Evolutionary conservation across 2,797 vertebrate genomes (phyloP), one percentile per base, ranked within the genome.

Genomic region (Sebastes iracundus): DNA sequence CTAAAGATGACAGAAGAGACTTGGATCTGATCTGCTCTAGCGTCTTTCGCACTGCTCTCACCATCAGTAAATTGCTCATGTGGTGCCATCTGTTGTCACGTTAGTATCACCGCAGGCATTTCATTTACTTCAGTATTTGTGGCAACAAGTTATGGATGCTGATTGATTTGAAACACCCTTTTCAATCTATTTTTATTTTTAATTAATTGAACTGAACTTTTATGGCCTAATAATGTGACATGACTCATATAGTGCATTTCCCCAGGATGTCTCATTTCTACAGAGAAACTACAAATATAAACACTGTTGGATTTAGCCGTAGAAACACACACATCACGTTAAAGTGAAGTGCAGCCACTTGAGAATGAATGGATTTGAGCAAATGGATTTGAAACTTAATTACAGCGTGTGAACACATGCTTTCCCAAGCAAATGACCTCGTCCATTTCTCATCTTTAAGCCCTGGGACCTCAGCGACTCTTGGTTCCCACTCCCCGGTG

Each of bases 31-130:
- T 74, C 20, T 60, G 35, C 69, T 67, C n/a, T 7, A 63, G 20
- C 7, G 2, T 68, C 4, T 23, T 38, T 10, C 5, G 32, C 30
- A n/a, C 32, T 23, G 35, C 13, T 46, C 33, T 61, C 60, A 22
- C n/a, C 20, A 12, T 11, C 28, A 68, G 27, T 35, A 60, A 16
- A 70, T 7, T 62, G 88, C 42, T 88, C 81, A 49, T 72, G 32
- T 90, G 62, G 79, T 73, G 91, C 90, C 93, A 91, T 70, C 92
- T 93, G 69, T 72, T 89, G 92, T 76, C 72, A 58, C 3, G 8
- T 79, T 7, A n/a, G 52, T 7, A 16, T 23, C 72, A 93, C 62
- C 25, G 67, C 86, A 90, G 46, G 32, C 4, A 33, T 52, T 82
- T 69, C 46, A 49, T 63, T 52, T 18, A 18, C 5, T 58, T 11